Base-by-base conservation (phyloP, 2,888 invertebrate species). In the Micoletzkya japonica region DNA sequence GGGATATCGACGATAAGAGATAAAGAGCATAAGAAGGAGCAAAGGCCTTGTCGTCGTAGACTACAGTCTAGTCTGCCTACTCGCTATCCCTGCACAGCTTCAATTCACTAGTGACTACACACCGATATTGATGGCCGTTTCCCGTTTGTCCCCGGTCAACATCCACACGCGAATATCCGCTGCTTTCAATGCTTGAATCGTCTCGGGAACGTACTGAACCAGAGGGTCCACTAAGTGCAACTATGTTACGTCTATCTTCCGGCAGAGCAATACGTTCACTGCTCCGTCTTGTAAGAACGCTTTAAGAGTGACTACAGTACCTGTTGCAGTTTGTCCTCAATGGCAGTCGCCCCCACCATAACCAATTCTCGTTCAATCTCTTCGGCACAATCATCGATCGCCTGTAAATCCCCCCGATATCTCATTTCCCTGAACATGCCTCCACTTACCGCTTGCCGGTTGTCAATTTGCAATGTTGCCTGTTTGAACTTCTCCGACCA, bases 81-180 rank as follows among this genome's bases (percentile, higher is more conserved):
- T n/a, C n/a, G n/a, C n/a, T n/a, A n/a, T n/a, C n/a, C n/a, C n/a
- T n/a, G n/a, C n/a, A n/a, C n/a, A n/a, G n/a, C n/a, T n/a, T n/a
- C n/a, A n/a, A n/a, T n/a, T n/a, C n/a, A n/a, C n/a, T n/a, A n/a
- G n/a, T n/a, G n/a, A n/a, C n/a, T 7, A 32, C 70, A 58, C 32
- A 75, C 76, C 97, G 86, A 99, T 98, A 88, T 99, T 98, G 84
- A 99, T 95, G 79, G 98, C 98, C 30, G 98, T 99, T 88, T 99
- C 98, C 87, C 96, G 95, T 87, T 98, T 98, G 88, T 99, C 98
- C 3, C 98, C 98, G 0, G 98, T 99, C 82, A 99, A 88, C 70
- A 99, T 93, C 98, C 98, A 98, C 76, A 98, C 90, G 86, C 91
- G 91, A 81, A 96, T 95, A 37, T 94, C 94, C 20, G 98, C 98